Percentiles rank a stretch among this genome's conserved stretches.
Conservation (phyloP, 2,888 invertebrate genomes). For the Prenolepis imparis region DNA sequence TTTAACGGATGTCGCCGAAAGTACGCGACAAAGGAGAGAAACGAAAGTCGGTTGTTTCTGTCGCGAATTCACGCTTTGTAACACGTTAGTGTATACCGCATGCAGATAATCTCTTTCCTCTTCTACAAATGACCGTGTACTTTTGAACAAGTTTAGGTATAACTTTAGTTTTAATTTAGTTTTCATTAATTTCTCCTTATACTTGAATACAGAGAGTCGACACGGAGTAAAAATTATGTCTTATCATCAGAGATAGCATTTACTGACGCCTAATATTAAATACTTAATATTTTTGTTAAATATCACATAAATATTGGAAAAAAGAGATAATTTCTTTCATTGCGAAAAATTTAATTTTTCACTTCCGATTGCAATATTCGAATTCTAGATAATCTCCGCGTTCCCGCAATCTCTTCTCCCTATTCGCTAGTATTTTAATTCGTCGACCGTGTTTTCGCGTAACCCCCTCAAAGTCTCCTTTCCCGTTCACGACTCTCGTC, state of each 20-base stretch:
- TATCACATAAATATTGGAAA: neutral
- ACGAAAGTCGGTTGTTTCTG: conserved; percentile 12
- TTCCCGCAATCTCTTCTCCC: conserved; percentile 34
- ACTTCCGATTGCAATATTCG: conserved; percentile 18
- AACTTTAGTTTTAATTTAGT: neutral
- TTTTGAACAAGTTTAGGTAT: neutral
- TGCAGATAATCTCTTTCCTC: neutral
- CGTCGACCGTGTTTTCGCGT: conserved; percentile 82
- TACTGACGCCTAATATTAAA: neutral
- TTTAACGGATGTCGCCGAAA: conserved; percentile 65
- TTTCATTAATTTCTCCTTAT: neutral
- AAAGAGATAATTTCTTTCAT: neutral
- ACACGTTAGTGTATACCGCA: neutral
- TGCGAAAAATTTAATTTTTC: conserved; percentile 12
- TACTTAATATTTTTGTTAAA: neutral
- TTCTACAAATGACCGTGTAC: neutral
- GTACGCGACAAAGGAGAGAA: conserved; percentile 29
- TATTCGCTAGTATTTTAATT: conserved; percentile 80
- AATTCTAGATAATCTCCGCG: conserved; percentile 24
- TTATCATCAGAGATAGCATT: neutral
- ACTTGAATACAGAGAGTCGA: neutral
- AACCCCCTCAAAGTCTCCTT: conserved; percentile 60
- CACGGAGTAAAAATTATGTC: neutral
- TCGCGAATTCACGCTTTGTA: conserved; percentile 17
- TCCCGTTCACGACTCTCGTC: conserved; percentile 65